Base-by-base conservation (phyloP, 1,140 invertebrate species). In the Drosophila littoralis region DNA sequence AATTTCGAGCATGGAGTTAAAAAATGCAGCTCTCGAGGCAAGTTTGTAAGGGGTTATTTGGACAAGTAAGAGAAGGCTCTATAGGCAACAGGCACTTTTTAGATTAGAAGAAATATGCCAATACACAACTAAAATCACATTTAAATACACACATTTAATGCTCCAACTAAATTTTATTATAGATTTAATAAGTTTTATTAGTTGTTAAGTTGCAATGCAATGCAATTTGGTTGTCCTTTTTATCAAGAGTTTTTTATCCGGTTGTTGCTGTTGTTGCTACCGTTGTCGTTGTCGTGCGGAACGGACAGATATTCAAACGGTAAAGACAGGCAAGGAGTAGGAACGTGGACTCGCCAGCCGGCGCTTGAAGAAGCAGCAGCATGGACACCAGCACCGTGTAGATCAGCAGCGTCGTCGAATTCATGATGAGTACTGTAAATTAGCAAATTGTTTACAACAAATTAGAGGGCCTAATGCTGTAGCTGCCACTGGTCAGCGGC, bases 281-380 rank as follows among this genome's bases (percentile, higher is more conserved):
- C 22, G n/a, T 0, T 33, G 64, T 79, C 7, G 81, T 77, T 38
- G 81, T 77, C 36, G 81, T 80, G 8, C 22, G 71, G 58, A 84
- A 89, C 10, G 84, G 84, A 65, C 84, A 89, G 13, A 89, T 61
- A 7, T 35, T 28, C 35, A 88, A 59, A 1, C 80, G 70, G n/a
- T 50, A 83, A 6, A 84, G 7, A 6, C 84, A 89, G 15, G 84
- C 80, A 42, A 79, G 78, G 0, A 89, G 22, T 0, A 89, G 57
- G n/a, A 81, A 13, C 0, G 85, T 89, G 0, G 85, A 73, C 45
- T 89, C 77, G 1, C 63, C 75, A 9, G 50, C 50, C 7, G 84
- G 78, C 6, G 78, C 58, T 36, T 60, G 42, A n/a, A 66, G 52
- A 8, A 90, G 4, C 33, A 89, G 28, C 68, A 89, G 1, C 12